These are phyloP conservation scores for Rhineura floridana DNA, from an alignment of 2,113 vertebrate species.

Conservation along the genomic window DNA sequence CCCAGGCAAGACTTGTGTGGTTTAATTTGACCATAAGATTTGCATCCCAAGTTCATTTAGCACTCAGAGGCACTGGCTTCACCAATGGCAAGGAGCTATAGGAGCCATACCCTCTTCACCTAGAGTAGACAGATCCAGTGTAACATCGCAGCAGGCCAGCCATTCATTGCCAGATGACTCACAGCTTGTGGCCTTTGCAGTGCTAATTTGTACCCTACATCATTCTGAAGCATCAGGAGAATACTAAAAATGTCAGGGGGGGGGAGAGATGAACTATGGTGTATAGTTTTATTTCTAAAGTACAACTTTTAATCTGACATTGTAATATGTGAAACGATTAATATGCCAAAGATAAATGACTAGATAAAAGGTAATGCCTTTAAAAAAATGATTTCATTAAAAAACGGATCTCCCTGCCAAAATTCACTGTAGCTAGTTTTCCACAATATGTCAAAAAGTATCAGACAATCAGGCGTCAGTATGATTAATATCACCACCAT, in stretches of 20 bases:
- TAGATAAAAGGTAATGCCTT: conserved; percentile 44
- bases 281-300: background rate
- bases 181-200: background rate
- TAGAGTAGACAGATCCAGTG: background rate
- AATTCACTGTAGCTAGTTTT: conserved; percentile 56
- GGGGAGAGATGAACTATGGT: background rate
- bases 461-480: conserved; percentile 72
- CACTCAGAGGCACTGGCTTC: background rate
- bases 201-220: background rate
- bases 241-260: background rate
- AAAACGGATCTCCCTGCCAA: conserved; percentile 57
- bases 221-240: background rate
- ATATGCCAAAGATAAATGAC: conserved; percentile 41
- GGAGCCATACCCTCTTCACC: too few species aligned
- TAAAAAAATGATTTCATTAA: conserved; percentile 48
- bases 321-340: conserved; percentile 29
- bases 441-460: conserved; percentile 60
- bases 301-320: conserved; percentile 45
- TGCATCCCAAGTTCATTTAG: background rate
- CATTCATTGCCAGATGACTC: background rate
- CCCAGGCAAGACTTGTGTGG: background rate
- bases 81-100: background rate
- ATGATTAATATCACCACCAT: conserved; percentile 67
- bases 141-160: background rate
- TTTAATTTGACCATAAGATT: background rate